Evolutionary conservation across 2,113 vertebrate species (phyloP).

Genomic region (Conger conger): DNA sequence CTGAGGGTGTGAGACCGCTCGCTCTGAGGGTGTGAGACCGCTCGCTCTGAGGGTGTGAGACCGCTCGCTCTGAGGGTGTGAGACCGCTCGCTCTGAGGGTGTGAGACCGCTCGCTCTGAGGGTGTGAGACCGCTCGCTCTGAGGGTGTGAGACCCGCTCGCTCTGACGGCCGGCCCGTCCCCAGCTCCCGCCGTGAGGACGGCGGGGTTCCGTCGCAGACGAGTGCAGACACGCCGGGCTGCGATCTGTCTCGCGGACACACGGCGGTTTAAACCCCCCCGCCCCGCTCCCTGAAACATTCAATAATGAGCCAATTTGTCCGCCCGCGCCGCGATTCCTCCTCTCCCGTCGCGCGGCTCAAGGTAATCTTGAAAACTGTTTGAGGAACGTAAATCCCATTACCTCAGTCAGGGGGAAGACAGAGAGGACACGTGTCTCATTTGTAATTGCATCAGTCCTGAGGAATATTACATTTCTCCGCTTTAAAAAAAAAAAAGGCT

Average conservation of each 20-base stretch:
- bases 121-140: too few species aligned
- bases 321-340: constrained; percentile 21
- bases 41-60: too few species aligned
- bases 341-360: constrained; percentile 30
- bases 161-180: constrained; percentile 6
- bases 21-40: too few species aligned
- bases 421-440: constrained; percentile 39
- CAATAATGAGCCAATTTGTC: constrained; percentile 47
- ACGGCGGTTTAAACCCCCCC: constrained; percentile 28
- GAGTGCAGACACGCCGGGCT: too few species aligned
- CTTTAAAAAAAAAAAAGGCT: background rate
- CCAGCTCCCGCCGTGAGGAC: constrained; percentile 18
- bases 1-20: background rate
- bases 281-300: constrained; percentile 29
- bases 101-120: too few species aligned
- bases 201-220: too few species aligned
- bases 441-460: constrained; percentile 42
- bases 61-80: too few species aligned
- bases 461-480: constrained; percentile 44
- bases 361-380: constrained; percentile 40
- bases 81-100: constrained; percentile 11
- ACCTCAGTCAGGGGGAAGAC: constrained; percentile 36
- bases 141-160: background rate
- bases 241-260: constrained; percentile 24
- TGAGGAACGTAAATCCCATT: constrained; percentile 43